Conservation (phyloP, 1,140 invertebrate species). For the Antheraea pernyi region DNA sequence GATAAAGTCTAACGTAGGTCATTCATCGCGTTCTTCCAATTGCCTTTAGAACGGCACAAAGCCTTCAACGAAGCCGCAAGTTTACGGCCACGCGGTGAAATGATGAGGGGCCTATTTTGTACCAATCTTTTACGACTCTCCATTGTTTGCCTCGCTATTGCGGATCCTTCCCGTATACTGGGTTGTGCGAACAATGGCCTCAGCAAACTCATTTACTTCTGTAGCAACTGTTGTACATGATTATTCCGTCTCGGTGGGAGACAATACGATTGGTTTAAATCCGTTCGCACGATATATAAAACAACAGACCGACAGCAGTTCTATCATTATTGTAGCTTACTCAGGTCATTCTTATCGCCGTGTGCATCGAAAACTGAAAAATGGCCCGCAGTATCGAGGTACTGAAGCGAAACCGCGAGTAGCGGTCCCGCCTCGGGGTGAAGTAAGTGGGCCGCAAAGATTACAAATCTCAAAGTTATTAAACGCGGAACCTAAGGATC, state of each 20-base stretch:
- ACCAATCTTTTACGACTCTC: constrained; percentile 62
- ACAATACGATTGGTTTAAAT: constrained; percentile 34
- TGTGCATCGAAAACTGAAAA: constrained; percentile 44
- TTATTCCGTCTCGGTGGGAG: constrained; percentile 35
- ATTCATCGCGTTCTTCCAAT: constrained; percentile 40
- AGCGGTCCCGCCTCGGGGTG: constrained; percentile 48
- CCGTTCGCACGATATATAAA: constrained; percentile 34
- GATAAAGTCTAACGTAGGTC: constrained; percentile 46
- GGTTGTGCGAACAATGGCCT: constrained; percentile 45
- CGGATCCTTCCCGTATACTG: neutral
- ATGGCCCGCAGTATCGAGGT: constrained; percentile 32
- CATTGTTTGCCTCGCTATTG: constrained; percentile 37
- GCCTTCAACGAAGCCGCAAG: constrained; percentile 30
- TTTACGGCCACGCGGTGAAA: constrained; percentile 59
- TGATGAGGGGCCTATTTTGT: constrained; percentile 55
- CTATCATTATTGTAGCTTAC: constrained; percentile 38
- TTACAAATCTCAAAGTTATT: constrained; percentile 53
- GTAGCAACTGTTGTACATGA: constrained; percentile 38
- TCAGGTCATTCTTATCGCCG: constrained; percentile 26
- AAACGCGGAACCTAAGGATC: constrained; percentile 51
- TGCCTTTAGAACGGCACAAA: constrained; percentile 45
- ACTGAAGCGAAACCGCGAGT: constrained; percentile 36
- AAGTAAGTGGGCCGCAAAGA: constrained; percentile 43
- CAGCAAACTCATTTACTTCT: constrained; percentile 43
- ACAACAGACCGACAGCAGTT: constrained; percentile 26